Percentiles rank a stretch among this genome's conserved stretches.
Evolutionary conservation across 2,888 invertebrate species (phyloP).

Genomic region (Luperina nickerlii): DNA sequence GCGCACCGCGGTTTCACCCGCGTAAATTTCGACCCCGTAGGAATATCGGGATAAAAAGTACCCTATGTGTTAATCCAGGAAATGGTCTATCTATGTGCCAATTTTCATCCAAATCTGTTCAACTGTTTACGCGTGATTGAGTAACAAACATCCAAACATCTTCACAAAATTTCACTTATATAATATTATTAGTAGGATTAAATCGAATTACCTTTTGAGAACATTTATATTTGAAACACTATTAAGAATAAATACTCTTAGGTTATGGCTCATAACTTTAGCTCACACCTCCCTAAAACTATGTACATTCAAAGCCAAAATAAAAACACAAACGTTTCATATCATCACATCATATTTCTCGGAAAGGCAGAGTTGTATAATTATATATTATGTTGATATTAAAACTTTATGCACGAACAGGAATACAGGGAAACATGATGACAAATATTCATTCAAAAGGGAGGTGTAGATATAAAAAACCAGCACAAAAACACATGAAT

Average conservation of each 20-base stretch:
- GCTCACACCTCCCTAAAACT: not conserved
- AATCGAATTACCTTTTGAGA: not conserved
- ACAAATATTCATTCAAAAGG: not conserved
- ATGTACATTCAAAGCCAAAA: not conserved
- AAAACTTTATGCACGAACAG: not conserved
- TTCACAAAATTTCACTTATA: too few relatives aligned
- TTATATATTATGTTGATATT: too few relatives aligned
- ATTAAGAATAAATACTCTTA: not conserved
- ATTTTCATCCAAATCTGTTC: too few relatives aligned
- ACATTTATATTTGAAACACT: not conserved
- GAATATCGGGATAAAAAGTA: too few relatives aligned
- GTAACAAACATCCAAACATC: too few relatives aligned
- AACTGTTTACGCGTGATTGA: too few relatives aligned
- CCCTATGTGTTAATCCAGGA: too few relatives aligned
- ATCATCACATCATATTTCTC: not conserved
- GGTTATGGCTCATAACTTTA: not conserved
- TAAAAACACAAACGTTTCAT: not conserved
- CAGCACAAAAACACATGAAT: not conserved
- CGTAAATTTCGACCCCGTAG: too few relatives aligned
- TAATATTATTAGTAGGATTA: not conserved
- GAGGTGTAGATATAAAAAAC: not conserved
- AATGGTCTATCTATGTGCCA: too few relatives aligned
- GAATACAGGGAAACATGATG: not conserved
- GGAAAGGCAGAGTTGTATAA: not conserved
- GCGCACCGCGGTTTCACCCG: too few relatives aligned